Evolutionary conservation across 2,797 vertebrate genomes (phyloP).

Genomic region (Crocidura indochinensis): DNA sequence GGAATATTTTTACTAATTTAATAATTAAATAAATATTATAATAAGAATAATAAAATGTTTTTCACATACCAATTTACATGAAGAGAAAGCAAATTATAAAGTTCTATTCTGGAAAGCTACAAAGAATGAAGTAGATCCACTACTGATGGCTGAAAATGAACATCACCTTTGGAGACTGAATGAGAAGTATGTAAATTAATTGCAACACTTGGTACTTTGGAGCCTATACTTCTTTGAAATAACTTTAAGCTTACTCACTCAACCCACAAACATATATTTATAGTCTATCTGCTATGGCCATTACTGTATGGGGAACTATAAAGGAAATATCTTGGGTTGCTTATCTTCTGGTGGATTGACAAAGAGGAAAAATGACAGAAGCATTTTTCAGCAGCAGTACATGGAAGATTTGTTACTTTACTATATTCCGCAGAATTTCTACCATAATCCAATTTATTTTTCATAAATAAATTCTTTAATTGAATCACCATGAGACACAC

Average conservation of each 20-base stretch:
- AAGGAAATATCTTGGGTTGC: not conserved
- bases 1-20: too few species aligned
- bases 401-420: not conserved
- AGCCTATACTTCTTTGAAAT: not conserved
- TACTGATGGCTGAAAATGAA: not conserved
- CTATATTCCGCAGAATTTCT: not conserved
- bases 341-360: not conserved
- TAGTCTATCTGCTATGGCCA: not conserved
- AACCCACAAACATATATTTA: slow-evolving; percentile 25
- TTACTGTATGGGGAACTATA: not conserved
- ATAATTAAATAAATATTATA: slow-evolving; percentile 36
- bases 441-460: not conserved
- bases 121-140: slow-evolving; percentile 48
- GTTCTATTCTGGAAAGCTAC: slow-evolving; percentile 14
- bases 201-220: not conserved
- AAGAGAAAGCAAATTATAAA: slow-evolving; percentile 49
- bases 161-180: not conserved
- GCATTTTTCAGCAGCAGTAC: not conserved
- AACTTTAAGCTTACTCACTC: slow-evolving; percentile 11
- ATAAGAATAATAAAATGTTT: slow-evolving; percentile 63
- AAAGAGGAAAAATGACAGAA: not conserved
- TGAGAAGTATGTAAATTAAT: slow-evolving; percentile 49
- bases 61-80: slow-evolving; percentile 61
- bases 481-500: too few species aligned
- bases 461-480: too few species aligned